Percentiles rank a stretch among this genome's conserved stretches.
Evolutionary conservation across 2,888 invertebrate genomes (phyloP).

Genomic region (Hypsopygia costalis): DNA sequence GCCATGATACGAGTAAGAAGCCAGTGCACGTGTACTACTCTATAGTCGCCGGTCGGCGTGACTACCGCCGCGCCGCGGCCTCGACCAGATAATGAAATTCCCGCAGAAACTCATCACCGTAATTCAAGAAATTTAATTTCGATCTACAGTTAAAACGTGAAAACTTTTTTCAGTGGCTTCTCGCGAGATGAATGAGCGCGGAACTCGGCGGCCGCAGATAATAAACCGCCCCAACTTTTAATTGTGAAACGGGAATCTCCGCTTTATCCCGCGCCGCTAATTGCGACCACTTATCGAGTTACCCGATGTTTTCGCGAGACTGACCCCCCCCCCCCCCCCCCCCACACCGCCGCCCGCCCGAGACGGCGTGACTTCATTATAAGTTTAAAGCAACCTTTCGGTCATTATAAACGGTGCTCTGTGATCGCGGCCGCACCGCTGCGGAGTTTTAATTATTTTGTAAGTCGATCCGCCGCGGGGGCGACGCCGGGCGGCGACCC

Average conservation of each 20-base stretch:
- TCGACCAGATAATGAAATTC: constrained; percentile 11
- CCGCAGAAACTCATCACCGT: constrained; percentile 16
- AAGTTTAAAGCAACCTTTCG: constrained; percentile 12
- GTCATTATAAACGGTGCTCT: constrained; percentile 4
- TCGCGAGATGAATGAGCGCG: constrained; percentile 30
- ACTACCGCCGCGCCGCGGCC: constrained; percentile 10
- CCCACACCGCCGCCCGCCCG: constrained; percentile 3
- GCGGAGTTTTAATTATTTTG: neutral
- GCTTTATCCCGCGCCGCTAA: constrained; percentile 25
- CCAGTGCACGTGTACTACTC: too few relatives aligned
- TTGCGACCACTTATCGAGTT: constrained; percentile 32
- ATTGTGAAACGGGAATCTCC: constrained; percentile 34
- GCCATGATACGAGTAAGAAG: too few relatives aligned
- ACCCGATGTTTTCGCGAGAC: constrained; percentile 20
- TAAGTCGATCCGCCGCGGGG: too few relatives aligned
- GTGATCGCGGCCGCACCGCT: neutral
- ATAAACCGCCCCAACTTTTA: constrained; percentile 39
- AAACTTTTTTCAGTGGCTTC: constrained; percentile 26
- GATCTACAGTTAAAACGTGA: constrained; percentile 24
- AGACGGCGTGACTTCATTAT: constrained; percentile 18
- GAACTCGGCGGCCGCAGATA: constrained; percentile 35
- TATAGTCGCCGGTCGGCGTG: constrained; percentile 6
- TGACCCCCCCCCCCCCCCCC: constrained; percentile 9
- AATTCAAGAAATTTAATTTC: constrained; percentile 25
- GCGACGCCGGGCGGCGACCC: too few relatives aligned